phyloP scores from a whole-genome alignment of 2,888 invertebrate species.

The Cactoblastis cactorum region DNA sequence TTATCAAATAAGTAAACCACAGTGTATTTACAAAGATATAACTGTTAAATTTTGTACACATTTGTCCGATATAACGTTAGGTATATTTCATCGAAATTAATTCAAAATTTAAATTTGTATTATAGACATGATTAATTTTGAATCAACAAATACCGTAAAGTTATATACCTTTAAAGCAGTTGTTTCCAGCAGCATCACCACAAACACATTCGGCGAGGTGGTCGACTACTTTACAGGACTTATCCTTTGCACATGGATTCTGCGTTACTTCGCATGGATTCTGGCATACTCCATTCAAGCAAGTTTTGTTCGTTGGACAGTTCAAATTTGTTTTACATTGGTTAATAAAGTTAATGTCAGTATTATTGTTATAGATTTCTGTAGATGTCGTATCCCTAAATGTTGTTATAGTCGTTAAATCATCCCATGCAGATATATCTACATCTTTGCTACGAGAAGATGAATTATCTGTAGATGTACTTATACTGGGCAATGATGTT shows the following conservation, averaged over 20 bases:
- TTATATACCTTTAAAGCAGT: constrained; percentile 83
- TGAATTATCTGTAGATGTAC: constrained; percentile 61
- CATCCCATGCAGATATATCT: constrained; percentile 70
- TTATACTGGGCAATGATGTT: constrained; percentile 29
- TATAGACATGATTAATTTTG: constrained; percentile 1
- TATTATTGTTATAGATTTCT: constrained; percentile 42
- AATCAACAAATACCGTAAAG: constrained; percentile 35
- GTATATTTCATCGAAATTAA: constrained; percentile 9
- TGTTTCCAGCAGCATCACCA: constrained; percentile 77
- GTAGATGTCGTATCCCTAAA: constrained; percentile 60
- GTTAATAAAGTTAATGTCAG: constrained; percentile 46
- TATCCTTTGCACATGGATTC: constrained; percentile 79
- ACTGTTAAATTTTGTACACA: constrained; percentile 31
- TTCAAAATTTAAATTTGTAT: constrained; percentile 17
- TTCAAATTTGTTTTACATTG: constrained; percentile 81
- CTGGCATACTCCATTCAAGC: constrained; percentile 81
- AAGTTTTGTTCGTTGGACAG: constrained; percentile 81
- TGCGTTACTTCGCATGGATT: constrained; percentile 77
- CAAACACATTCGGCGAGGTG: constrained; percentile 83
- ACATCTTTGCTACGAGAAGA: constrained; percentile 65
- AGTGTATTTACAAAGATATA: constrained; percentile 38
- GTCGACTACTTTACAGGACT: constrained; percentile 81
- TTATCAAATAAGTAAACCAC: constrained; percentile 19
- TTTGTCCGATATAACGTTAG: constrained; percentile 71
- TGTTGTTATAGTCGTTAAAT: constrained; percentile 47